These are phyloP conservation scores for Gouania willdenowi DNA, from an alignment of 2,797 vertebrate genomes.

Conservation along the genomic window DNA sequence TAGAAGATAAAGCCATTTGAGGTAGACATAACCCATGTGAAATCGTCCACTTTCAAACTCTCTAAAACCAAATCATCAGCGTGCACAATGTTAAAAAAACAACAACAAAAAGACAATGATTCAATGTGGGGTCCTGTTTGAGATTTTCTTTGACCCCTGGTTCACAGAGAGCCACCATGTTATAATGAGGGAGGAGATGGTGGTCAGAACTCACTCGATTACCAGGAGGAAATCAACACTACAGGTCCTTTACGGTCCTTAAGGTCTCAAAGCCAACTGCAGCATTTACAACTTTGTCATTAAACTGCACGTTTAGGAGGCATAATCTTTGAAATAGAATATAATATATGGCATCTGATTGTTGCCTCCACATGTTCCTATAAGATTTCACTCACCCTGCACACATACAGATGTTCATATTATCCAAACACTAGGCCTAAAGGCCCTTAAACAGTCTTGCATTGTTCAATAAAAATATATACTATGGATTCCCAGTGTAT, in stretches of 20 bases:
- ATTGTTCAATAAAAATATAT: conserved; percentile 75
- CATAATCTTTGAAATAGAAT: conserved; percentile 58
- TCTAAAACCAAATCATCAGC: conserved; percentile 27
- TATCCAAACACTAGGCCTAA: conserved; percentile 39
- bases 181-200: conserved; percentile 27
- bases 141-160: conserved; percentile 39
- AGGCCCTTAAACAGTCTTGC: conserved; percentile 69
- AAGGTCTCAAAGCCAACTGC: conserved; percentile 59
- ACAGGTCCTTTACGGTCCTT: conserved; percentile 39
- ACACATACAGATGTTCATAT: conserved; percentile 22
- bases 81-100: conserved; percentile 13
- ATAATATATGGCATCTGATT: conserved; percentile 60
- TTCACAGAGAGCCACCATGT: too few relatives aligned
- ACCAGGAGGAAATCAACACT: conserved; percentile 40
- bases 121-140: conserved; percentile 20
- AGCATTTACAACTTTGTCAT: conserved; percentile 56
- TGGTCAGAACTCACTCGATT: conserved; percentile 35
- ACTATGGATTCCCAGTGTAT: conserved; percentile 78
- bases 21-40: conserved; percentile 66
- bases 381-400: conserved; percentile 28
- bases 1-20: conserved; percentile 57
- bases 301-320: conserved; percentile 62
- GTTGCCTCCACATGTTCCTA: conserved; percentile 44
- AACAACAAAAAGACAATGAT: conserved; percentile 13
- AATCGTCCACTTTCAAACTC: conserved; percentile 39